phyloP scores from a whole-genome alignment of 1,140 invertebrate species.

The Macrotrachela quadricornifera region DNA sequence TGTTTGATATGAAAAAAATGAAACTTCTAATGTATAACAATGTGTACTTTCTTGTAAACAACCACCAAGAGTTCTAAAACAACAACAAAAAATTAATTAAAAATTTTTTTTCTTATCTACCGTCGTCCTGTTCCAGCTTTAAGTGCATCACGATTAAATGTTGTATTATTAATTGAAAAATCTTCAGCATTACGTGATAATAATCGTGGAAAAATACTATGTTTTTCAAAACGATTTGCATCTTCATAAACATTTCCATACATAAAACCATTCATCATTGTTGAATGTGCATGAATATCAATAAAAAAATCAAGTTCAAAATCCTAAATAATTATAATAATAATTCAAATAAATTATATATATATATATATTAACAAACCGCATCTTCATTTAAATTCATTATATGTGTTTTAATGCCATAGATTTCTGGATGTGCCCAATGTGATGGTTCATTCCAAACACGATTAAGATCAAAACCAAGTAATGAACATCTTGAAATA shows the following conservation, averaged over 20 bases:
- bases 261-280: conserved; percentile 71
- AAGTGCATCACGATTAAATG: conserved; percentile 64
- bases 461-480: conserved; percentile 74
- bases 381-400: conserved; percentile 36
- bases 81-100: no score
- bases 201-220: conserved; percentile 63
- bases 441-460: conserved; percentile 66
- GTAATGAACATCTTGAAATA: conserved; percentile 46
- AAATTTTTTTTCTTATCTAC: conserved; percentile 26
- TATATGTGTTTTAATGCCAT: conserved; percentile 53
- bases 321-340: conserved; percentile 32
- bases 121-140: conserved; percentile 66
- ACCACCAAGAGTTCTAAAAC: conserved; percentile 34
- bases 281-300: conserved; percentile 78
- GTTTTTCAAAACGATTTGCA: conserved; percentile 22
- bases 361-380: conserved; percentile 13
- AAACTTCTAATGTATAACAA: conserved; percentile 61
- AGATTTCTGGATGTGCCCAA: conserved; percentile 67
- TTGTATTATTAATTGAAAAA: conserved; percentile 53
- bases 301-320: conserved; percentile 69
- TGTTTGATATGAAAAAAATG: conserved; percentile 56
- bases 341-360: no score
- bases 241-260: conserved; percentile 89
- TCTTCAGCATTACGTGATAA: conserved; percentile 59
- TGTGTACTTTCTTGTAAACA: conserved; percentile 49